Evolutionary conservation across 2,113 vertebrate genomes (phyloP).

Genomic region (Labrus mixtus): DNA sequence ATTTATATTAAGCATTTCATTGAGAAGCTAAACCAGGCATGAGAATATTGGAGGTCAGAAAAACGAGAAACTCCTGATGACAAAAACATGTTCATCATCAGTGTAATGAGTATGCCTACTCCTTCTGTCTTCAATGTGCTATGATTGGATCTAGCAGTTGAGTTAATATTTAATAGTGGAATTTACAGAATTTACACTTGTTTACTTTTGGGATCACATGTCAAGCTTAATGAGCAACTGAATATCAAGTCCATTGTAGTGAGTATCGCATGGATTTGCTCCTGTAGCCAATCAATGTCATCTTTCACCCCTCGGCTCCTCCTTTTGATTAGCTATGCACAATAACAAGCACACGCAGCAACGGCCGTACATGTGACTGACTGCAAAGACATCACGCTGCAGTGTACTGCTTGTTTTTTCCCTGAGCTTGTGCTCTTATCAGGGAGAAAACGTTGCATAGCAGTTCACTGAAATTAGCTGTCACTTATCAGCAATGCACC

Average conservation of each 20-base stretch:
- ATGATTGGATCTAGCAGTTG: background rate
- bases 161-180: slow-evolving; percentile 12
- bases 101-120: background rate
- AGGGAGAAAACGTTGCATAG: slow-evolving; percentile 62
- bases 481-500: slow-evolving; percentile 75
- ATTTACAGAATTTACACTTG: slow-evolving; percentile 13
- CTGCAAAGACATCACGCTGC: slow-evolving; percentile 2
- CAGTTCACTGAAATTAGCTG: slow-evolving; percentile 54
- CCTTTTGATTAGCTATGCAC: slow-evolving; percentile 32
- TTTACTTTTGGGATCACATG: slow-evolving; percentile 16
- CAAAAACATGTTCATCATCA: slow-evolving; percentile 10
- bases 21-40: slow-evolving; percentile 24
- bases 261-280: slow-evolving; percentile 18
- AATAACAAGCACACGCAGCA: slow-evolving; percentile 48
- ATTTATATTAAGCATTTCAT: slow-evolving; percentile 26
- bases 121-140: background rate
- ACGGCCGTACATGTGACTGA: slow-evolving; percentile 61
- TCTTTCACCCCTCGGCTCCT: background rate
- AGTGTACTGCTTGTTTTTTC: slow-evolving; percentile 8
- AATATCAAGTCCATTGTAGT: slow-evolving; percentile 13
- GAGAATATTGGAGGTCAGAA: background rate
- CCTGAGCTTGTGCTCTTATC: slow-evolving; percentile 72
- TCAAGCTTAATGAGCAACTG: slow-evolving; percentile 19
- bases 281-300: slow-evolving; percentile 15
- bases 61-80: slow-evolving; percentile 2